Evolutionary conservation across 2,797 vertebrate genomes (phyloP), one percentile per base, ranked within the genome.

Genomic region (Podarcis lilfordi): DNA sequence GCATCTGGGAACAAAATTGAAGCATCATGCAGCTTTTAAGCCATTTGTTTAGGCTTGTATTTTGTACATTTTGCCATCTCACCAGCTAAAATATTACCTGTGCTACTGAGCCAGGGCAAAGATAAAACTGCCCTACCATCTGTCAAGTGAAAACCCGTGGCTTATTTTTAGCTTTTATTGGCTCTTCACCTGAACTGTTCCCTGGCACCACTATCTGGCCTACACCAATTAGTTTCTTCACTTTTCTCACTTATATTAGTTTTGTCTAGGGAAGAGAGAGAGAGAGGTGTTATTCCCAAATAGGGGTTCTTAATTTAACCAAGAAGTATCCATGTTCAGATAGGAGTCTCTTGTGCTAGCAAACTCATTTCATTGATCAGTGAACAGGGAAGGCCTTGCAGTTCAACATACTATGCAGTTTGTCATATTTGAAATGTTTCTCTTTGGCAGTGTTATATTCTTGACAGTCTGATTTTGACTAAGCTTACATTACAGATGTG

Each of bases 291-390:
- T n/a, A 8, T 40, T 80, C 15, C 50, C 1, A 37, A 88, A 84
- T 71, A 84, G 10, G 13, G 75, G 21, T 80, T 91, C 91, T 43
- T 74, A 82, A 0, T 35, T 82, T 75, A 64, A 91, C 89, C 21
- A 72, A 90, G 80, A 89, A 86, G 66, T 91, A 23, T 6, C 55
- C 13, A 21, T 80, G 66, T 89, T 86, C 89, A 86, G 85, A 88
- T 90, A 90, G 85, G 45, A 84, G 19, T 37, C 87, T 81, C 35
- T 76, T 82, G 84, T 91, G 64, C 45, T 27, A 81, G 77, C 55
- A 90, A 89, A 91, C 91, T 92, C 0, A 92, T 93, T 94, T 92
- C 81, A 91, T 72, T 92, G 88, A 92, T 89, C 87, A 91, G 8
- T 0, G 0, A 92, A 86, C 68, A 85, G 84, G 43, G 32, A 75